phyloP scores from a whole-genome alignment of 2,797 vertebrate species.

The Oreochromis grahami region DNA sequence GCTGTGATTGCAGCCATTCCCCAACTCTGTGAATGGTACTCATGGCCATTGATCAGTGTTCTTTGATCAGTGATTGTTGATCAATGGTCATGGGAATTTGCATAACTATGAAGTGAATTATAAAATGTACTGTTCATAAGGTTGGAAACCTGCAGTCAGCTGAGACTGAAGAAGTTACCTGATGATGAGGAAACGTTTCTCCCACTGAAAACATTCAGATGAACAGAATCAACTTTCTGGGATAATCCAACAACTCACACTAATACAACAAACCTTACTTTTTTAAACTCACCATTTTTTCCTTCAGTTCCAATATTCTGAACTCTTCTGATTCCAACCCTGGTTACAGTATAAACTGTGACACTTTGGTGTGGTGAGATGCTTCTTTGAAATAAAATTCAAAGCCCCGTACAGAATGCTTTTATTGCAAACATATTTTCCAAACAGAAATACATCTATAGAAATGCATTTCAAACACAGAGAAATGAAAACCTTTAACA shows the following conservation, averaged over 20 bases:
- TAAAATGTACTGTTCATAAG: too few relatives aligned
- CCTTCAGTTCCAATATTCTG: background rate
- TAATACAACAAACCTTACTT: background rate
- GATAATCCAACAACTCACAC: background rate
- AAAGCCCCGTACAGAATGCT: background rate
- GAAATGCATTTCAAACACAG: background rate
- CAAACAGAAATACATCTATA: background rate
- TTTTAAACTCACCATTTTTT: background rate
- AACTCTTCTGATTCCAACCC: background rate
- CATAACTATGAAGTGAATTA: too few relatives aligned
- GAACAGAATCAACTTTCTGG: background rate
- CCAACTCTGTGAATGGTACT: too few relatives aligned
- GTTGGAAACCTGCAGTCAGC: background rate
- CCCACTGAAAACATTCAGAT: background rate
- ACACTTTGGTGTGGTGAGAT: background rate
- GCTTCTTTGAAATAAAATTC: background rate
- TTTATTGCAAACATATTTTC: background rate
- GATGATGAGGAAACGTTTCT: background rate
- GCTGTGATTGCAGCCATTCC: too few relatives aligned
- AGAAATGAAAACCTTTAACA: background rate
- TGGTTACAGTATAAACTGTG: background rate
- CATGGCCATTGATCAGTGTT: too few relatives aligned
- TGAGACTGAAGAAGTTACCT: background rate
- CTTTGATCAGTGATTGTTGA: too few relatives aligned
- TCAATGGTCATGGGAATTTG: too few relatives aligned